phyloP scores from a whole-genome alignment of 2,113 vertebrate species.

The Haplochromis burtoni region DNA sequence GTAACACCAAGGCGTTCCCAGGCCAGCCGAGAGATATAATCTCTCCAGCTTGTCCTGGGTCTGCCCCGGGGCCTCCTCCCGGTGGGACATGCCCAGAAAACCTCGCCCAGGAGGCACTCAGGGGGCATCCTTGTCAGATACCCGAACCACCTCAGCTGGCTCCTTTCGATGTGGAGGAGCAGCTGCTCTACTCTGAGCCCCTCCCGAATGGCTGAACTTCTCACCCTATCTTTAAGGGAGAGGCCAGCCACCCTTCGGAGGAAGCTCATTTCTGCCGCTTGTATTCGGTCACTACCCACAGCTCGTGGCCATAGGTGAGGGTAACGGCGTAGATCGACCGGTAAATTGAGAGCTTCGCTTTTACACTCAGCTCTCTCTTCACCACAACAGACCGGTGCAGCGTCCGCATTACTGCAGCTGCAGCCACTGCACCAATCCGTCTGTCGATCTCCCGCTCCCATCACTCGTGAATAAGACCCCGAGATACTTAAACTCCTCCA shows the following conservation, averaged over 20 bases:
- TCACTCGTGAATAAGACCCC: rapidly evolving
- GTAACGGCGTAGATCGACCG: rapidly evolving
- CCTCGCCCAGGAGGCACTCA: rapidly evolving
- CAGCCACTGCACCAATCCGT: rapidly evolving
- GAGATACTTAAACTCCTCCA: not conserved
- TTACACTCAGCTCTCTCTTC: not conserved
- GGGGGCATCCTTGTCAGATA: rapidly evolving
- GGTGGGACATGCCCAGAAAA: rapidly evolving
- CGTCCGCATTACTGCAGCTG: not conserved
- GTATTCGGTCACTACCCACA: not conserved
- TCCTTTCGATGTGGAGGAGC: rapidly evolving
- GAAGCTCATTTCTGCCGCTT: rapidly evolving
- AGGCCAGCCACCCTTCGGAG: rapidly evolving
- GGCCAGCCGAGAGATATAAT: not conserved
- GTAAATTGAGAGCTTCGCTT: not conserved
- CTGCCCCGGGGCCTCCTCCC: rapidly evolving
- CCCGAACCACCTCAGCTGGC: rapidly evolving
- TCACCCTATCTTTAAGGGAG: not conserved
- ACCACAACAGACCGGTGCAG: rapidly evolving
- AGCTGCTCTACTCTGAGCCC: rapidly evolving
- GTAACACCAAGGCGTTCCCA: rapidly evolving
- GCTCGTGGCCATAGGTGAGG: rapidly evolving
- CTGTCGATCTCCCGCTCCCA: rapidly evolving
- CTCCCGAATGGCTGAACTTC: rapidly evolving
- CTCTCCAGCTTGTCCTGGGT: rapidly evolving